Percentiles rank a stretch among this genome's conserved stretches.
These are phyloP conservation scores for Helarctos malayanus DNA, from an alignment of 2,797 vertebrate genomes.

Conservation along the genomic window DNA sequence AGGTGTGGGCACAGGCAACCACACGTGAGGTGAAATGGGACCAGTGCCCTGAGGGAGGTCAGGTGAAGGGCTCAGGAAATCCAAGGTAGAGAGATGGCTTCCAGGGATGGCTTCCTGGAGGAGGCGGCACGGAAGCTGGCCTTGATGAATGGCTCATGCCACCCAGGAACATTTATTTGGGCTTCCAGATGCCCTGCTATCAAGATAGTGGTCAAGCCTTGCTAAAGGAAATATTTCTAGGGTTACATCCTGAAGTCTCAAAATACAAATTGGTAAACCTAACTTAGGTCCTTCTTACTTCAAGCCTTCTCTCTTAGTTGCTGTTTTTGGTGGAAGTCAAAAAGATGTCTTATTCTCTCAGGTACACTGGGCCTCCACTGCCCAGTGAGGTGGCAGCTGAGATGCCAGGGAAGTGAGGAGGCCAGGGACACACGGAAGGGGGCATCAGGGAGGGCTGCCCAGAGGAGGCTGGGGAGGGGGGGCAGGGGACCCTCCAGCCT, in stretches of 20 bases:
- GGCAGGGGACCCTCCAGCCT: background rate
- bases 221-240: background rate
- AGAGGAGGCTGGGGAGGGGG: background rate
- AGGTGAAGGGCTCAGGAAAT: background rate
- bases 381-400: background rate
- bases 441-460: background rate
- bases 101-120: background rate
- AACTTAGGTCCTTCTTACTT: background rate
- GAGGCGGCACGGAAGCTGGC: background rate
- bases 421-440: background rate
- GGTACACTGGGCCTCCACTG: too few relatives aligned
- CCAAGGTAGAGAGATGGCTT: background rate
- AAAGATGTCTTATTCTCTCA: background rate
- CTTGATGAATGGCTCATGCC: background rate
- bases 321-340: background rate
- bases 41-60: background rate
- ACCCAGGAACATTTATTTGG: background rate
- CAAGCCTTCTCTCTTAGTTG: background rate
- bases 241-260: background rate
- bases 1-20: accelerated
- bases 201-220: background rate
- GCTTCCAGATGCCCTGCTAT: background rate
- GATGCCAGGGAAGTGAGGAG: background rate
- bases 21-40: background rate
- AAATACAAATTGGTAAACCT: background rate